phyloP scores from a whole-genome alignment of 2,797 vertebrate genomes.

The Coccyzus lansbergi region DNA sequence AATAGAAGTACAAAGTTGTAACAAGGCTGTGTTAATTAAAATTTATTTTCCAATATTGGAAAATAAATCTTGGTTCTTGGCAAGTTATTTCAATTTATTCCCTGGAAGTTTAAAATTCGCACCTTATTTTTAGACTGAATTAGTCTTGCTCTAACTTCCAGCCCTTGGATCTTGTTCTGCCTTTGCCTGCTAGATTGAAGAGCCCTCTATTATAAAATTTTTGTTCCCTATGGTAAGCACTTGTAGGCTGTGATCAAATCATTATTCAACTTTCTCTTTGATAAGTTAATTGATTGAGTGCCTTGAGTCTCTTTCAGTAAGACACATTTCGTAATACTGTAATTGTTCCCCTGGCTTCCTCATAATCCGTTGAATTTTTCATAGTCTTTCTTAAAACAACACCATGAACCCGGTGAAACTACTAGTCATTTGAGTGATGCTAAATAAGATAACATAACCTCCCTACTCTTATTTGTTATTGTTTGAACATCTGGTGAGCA shows the following conservation, averaged over 20 bases:
- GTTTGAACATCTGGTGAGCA: not conserved
- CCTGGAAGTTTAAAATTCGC: not conserved
- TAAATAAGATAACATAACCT: not conserved
- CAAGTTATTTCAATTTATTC: slow-evolving; percentile 12
- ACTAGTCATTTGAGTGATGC: not conserved
- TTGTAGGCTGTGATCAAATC: slow-evolving; percentile 12
- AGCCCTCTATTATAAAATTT: slow-evolving; percentile 3
- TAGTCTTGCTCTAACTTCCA: slow-evolving; percentile 1
- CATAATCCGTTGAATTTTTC: not conserved
- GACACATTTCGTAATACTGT: not conserved
- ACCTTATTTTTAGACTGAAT: slow-evolving; percentile 4
- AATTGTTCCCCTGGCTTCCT: not conserved
- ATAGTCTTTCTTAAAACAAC: not conserved
- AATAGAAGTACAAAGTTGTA: not conserved
- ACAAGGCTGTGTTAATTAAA: slow-evolving; percentile 1
- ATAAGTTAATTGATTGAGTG: slow-evolving; percentile 27
- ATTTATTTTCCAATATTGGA: not conserved
- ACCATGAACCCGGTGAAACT: not conserved
- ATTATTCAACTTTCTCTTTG: slow-evolving; percentile 40
- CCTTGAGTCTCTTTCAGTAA: not conserved
- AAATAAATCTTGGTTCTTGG: not conserved
- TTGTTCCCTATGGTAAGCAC: not conserved
- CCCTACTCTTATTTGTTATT: not conserved
- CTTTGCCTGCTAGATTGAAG: slow-evolving; percentile 24
- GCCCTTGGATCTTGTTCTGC: not conserved